Evolutionary conservation across 2,797 vertebrate genomes (phyloP).

Genomic region (Choloepus didactylus): DNA sequence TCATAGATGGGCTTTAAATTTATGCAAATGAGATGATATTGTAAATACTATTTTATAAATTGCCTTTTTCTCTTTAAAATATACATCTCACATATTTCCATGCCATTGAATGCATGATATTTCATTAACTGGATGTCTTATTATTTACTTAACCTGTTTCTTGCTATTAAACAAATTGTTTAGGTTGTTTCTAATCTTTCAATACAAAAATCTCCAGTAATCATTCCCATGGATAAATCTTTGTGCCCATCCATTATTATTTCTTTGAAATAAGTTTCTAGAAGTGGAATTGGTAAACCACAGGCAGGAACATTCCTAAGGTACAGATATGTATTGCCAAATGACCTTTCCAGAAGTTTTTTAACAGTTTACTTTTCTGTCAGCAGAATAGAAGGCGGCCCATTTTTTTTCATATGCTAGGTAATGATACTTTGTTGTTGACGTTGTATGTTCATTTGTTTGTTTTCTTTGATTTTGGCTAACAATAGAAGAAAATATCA

Average conservation of each 20-base stretch:
- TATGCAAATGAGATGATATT: neutral
- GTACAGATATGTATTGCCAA: neutral
- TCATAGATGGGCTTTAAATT: neutral
- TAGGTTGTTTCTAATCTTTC: conserved; percentile 10
- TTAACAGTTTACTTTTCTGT: neutral
- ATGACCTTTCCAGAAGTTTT: neutral
- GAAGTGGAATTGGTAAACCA: neutral
- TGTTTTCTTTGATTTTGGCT: neutral
- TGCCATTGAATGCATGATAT: neutral
- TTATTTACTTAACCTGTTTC: conserved; percentile 26
- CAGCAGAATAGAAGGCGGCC: neutral
- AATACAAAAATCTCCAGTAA: neutral
- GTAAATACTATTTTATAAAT: neutral
- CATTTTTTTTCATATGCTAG: neutral
- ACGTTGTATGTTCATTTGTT: neutral
- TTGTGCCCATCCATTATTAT: neutral
- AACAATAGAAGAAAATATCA: neutral
- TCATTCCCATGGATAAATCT: neutral
- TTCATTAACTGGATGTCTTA: neutral
- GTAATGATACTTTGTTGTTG: neutral
- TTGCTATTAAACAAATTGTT: neutral
- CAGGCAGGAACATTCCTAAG: neutral
- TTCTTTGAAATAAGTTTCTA: conserved; percentile 32
- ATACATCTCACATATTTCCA: neutral
- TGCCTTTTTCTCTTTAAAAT: neutral